Percentiles rank a stretch among this genome's conserved stretches.
Evolutionary conservation across 2,888 invertebrate genomes (phyloP).

Genomic region (Drosophila anceps): DNA sequence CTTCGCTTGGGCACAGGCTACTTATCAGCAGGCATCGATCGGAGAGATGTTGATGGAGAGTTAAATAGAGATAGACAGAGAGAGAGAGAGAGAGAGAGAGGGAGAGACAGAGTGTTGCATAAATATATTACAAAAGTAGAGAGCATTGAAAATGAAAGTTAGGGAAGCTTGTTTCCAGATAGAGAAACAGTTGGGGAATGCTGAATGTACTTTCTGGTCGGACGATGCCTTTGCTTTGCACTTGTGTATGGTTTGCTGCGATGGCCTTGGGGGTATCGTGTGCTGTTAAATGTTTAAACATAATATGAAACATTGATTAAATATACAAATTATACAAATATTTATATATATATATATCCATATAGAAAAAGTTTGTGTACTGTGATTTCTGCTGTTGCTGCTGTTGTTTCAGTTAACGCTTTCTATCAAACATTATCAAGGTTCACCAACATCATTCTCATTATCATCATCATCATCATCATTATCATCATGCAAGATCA

Average conservation of each 20-base stretch:
- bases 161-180: constrained; percentile 13
- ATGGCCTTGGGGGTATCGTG: constrained; percentile 11
- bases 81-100: background rate
- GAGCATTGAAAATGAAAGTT: constrained; percentile 42
- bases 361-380: constrained; percentile 33
- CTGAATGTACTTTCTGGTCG: constrained; percentile 28
- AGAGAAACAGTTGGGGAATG: constrained; percentile 2
- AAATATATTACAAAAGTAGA: constrained; percentile 83
- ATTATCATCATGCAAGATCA: constrained; percentile 55
- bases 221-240: constrained; percentile 38
- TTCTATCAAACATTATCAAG: constrained; percentile 39
- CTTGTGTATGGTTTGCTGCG: background rate
- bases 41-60: background rate
- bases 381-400: constrained; percentile 35
- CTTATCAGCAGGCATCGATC: constrained; percentile 41
- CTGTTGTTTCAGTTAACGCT: constrained; percentile 35
- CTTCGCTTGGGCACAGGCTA: constrained; percentile 36
- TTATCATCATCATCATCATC: constrained; percentile 37
- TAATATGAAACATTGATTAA: constrained; percentile 48
- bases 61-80: background rate
- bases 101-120: constrained; percentile 31
- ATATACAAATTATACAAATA: constrained; percentile 35
- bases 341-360: constrained; percentile 14
- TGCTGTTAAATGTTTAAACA: constrained; percentile 24
- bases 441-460: constrained; percentile 37